Evolutionary conservation across 2,888 invertebrate species (phyloP).

Genomic region (Tinea trinotella): DNA sequence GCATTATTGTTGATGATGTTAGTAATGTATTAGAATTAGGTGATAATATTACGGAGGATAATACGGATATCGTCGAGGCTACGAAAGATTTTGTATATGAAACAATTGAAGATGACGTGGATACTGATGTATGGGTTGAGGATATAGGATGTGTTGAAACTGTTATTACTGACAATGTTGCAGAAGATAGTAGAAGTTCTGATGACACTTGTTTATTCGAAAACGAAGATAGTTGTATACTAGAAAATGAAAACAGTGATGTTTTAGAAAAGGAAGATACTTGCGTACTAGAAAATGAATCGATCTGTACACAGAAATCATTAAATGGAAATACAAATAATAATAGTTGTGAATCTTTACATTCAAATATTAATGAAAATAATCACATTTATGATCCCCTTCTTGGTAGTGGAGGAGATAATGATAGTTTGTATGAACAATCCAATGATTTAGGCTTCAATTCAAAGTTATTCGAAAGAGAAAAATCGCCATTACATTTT

Average conservation of each 20-base stretch:
- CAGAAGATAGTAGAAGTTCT: constrained; percentile 37
- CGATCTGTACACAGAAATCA: neutral
- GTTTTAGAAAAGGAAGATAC: too few species aligned
- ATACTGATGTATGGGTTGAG: constrained; percentile 54
- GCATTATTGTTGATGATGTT: neutral
- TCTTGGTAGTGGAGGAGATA: constrained; percentile 45
- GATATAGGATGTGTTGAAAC: constrained; percentile 62
- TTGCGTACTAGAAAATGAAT: neutral
- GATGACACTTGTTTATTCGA: neutral
- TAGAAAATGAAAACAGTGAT: too few species aligned
- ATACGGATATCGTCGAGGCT: constrained; percentile 1
- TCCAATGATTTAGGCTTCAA: constrained; percentile 50
- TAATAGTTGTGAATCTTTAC: neutral
- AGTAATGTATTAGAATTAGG: constrained; percentile 27
- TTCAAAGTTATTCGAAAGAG: constrained; percentile 38
- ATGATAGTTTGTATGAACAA: constrained; percentile 49
- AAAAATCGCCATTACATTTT: constrained; percentile 20
- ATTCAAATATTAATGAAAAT: constrained; percentile 29
- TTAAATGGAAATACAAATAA: neutral
- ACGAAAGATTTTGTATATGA: neutral
- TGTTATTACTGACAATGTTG: constrained; percentile 55
- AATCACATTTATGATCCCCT: constrained; percentile 47
- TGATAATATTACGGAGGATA: neutral
- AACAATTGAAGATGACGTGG: constrained; percentile 5
- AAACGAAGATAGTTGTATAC: neutral